Conservation (phyloP, 2,797 vertebrate genomes). For the Cuculus canorus region DNA sequence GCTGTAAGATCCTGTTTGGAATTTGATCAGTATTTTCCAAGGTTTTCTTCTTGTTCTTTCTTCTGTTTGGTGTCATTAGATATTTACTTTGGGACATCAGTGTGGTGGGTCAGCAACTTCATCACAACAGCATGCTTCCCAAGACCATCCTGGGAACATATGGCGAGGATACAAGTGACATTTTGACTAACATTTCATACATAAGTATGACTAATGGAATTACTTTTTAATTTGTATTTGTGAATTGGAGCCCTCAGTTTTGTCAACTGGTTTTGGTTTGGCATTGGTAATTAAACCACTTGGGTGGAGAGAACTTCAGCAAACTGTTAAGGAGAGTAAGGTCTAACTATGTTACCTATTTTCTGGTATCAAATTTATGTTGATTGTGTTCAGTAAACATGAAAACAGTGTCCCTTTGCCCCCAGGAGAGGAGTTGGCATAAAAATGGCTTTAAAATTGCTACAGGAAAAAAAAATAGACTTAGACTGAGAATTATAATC, state of each 20-base stretch:
- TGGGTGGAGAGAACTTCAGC: not conserved
- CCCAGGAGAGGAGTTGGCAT: not conserved
- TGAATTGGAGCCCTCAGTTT: not conserved
- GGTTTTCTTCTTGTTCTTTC: not conserved
- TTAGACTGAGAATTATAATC: too few species aligned
- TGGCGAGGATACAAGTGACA: not conserved
- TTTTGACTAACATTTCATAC: not conserved
- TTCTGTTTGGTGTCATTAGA: not conserved
- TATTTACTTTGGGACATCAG: not conserved
- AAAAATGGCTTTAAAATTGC: not conserved
- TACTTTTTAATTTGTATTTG: not conserved
- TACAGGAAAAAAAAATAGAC: too few species aligned
- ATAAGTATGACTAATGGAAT: not conserved
- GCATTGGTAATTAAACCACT: not conserved
- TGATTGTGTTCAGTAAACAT: accelerated
- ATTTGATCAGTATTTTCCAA: not conserved
- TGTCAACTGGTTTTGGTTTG: not conserved
- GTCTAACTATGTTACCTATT: not conserved
- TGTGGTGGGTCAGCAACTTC: not conserved
- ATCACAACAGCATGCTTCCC: not conserved
- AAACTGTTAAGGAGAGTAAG: not conserved
- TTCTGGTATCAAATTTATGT: not conserved
- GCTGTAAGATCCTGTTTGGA: not conserved
- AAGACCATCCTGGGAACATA: not conserved
- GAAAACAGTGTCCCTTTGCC: too few species aligned